phyloP scores from a whole-genome alignment of 2,113 vertebrate species.

The Anolis sagrei region DNA sequence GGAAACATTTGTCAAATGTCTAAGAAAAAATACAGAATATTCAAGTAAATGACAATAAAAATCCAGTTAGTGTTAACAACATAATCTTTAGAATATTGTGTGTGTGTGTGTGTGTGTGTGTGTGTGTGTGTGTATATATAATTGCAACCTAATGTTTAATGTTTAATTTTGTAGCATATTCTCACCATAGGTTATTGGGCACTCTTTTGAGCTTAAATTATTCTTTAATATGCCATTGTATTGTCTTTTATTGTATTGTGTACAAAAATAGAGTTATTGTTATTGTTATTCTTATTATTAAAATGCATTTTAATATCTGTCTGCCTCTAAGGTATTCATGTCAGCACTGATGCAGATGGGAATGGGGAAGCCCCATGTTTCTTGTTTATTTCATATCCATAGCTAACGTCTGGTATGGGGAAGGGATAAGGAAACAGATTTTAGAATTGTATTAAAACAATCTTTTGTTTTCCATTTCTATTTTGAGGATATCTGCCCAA shows the following conservation, averaged over 20 bases:
- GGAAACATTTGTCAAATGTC: conserved; percentile 99
- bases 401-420: not conserved
- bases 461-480: not conserved
- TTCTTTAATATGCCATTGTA: too few relatives aligned
- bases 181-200: too few relatives aligned
- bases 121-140: too few relatives aligned
- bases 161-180: too few relatives aligned
- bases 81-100: not conserved
- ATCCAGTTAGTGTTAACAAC: not conserved
- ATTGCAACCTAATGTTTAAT: too few relatives aligned
- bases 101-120: too few relatives aligned
- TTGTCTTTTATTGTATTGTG: too few relatives aligned
- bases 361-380: not conserved
- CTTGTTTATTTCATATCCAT: not conserved
- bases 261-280: too few relatives aligned
- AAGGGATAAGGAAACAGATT: not conserved
- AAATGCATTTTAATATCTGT: not conserved
- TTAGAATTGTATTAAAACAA: not conserved
- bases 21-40: conserved; percentile 68
- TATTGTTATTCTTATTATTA: too few relatives aligned
- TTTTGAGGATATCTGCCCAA: not conserved
- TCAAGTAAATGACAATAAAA: not conserved
- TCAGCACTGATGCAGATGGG: too few relatives aligned
- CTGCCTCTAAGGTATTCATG: not conserved
- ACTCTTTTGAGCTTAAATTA: too few relatives aligned